Percentiles rank a stretch among this genome's conserved stretches.
Evolutionary conservation across 2,797 vertebrate species (phyloP).

Genomic region (Eulemur mongoz): DNA sequence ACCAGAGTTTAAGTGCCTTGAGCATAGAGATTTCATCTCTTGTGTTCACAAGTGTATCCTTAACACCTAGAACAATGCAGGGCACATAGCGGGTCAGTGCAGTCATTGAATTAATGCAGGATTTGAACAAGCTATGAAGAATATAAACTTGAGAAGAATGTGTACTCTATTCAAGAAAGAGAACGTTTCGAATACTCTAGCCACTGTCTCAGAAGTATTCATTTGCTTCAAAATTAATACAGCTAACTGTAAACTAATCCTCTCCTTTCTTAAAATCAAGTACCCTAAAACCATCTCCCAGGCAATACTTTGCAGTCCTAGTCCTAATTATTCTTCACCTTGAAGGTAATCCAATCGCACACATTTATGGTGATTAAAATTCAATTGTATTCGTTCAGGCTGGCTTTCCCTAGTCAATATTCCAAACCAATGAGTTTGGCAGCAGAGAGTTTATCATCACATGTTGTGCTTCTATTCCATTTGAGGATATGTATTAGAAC

Average conservation of each 20-base stretch:
- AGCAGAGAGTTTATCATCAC: not conserved
- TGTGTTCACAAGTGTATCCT: not conserved
- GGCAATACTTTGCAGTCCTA: not conserved
- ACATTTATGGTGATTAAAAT: not conserved
- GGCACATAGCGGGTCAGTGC: not conserved
- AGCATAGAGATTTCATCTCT: not conserved
- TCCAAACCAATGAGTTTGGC: not conserved
- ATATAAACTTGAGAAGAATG: not conserved
- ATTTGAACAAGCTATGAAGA: not conserved
- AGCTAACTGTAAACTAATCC: not conserved
- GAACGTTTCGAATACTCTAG: not conserved
- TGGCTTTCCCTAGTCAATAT: not conserved
- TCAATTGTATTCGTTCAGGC: not conserved
- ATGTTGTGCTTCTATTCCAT: not conserved
- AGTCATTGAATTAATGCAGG: not conserved
- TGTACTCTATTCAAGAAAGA: not conserved
- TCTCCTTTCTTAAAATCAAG: conserved; percentile 4
- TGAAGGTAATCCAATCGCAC: not conserved
- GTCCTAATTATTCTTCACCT: not conserved
- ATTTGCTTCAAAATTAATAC: not conserved
- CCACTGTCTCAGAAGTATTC: not conserved
- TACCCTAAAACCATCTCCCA: not conserved
- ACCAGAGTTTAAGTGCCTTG: not conserved
- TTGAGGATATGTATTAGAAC: not conserved
- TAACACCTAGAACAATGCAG: not conserved